Percentiles rank a stretch among this genome's conserved stretches.
Conservation (phyloP, 2,113 vertebrate species). For the Oreochromis tanganicae region DNA sequence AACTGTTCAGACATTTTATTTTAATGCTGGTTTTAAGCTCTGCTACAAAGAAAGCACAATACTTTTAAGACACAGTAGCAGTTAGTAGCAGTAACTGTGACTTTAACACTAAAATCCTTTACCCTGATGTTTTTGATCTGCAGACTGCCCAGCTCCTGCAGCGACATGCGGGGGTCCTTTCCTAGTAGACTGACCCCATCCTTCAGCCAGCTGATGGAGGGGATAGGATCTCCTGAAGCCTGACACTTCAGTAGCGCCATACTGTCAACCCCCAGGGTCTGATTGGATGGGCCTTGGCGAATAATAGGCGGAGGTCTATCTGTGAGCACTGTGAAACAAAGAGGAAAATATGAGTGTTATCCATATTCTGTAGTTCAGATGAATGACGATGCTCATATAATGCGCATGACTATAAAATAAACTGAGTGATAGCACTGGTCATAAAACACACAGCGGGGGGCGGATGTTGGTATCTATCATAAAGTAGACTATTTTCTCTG, state of each 20-base stretch:
- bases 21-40: background rate
- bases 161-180: conserved; percentile 86
- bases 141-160: conserved; percentile 89
- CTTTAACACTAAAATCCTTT: conserved; percentile 18
- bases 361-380: background rate
- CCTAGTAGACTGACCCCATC: conserved; percentile 92
- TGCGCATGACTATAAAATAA: background rate
- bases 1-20: background rate
- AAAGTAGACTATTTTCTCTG: conserved; percentile 21
- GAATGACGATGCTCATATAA: background rate
- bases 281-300: conserved; percentile 92
- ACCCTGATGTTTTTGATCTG: conserved; percentile 91
- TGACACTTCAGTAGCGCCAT: conserved; percentile 92
- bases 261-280: conserved; percentile 87
- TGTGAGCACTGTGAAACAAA: conserved; percentile 80
- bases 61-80: background rate
- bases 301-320: conserved; percentile 97
- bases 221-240: conserved; percentile 90
- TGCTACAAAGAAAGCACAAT: background rate
- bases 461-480: conserved; percentile 25
- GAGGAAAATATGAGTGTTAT: background rate
- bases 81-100: background rate
- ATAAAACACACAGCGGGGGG: background rate
- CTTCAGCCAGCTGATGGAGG: conserved; percentile 95
- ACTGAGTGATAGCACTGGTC: background rate